phyloP scores from a whole-genome alignment of 2,888 invertebrate genomes.

The Drosophila rellima region DNA sequence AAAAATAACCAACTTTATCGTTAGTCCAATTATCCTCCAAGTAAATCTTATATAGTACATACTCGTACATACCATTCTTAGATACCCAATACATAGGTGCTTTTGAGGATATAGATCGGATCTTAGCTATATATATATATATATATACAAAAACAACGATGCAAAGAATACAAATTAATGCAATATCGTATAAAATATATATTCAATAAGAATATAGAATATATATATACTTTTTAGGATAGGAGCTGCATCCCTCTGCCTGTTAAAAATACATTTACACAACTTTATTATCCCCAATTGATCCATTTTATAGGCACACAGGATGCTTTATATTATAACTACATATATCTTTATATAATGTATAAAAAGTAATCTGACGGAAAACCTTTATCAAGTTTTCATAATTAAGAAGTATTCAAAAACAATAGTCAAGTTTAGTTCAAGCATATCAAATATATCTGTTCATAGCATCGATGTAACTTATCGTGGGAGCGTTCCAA shows the following conservation, averaged over 20 bases:
- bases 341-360: not conserved
- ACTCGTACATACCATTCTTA: slow-evolving; percentile 28
- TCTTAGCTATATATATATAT: slow-evolving; percentile 23
- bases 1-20: slow-evolving; percentile 36
- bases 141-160: too few relatives aligned
- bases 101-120: slow-evolving; percentile 31
- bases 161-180: slow-evolving; percentile 25
- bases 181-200: slow-evolving; percentile 6
- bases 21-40: slow-evolving; percentile 53
- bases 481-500: slow-evolving; percentile 4
- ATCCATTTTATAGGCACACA: slow-evolving; percentile 6
- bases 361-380: not conserved
- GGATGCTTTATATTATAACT: not conserved
- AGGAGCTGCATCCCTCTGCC: slow-evolving; percentile 17
- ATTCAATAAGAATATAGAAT: not conserved
- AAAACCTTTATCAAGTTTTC: slow-evolving; percentile 3
- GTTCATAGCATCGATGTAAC: slow-evolving; percentile 7
- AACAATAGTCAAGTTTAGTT: slow-evolving; percentile 15
- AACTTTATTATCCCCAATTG: slow-evolving; percentile 9
- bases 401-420: not conserved
- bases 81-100: slow-evolving; percentile 37
- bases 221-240: slow-evolving; percentile 11
- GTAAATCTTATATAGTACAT: slow-evolving; percentile 5
- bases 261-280: slow-evolving; percentile 22
- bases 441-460: slow-evolving; percentile 14